These are phyloP conservation scores for Epinotia nisella DNA, from an alignment of 2,888 invertebrate genomes.

Conservation along the genomic window DNA sequence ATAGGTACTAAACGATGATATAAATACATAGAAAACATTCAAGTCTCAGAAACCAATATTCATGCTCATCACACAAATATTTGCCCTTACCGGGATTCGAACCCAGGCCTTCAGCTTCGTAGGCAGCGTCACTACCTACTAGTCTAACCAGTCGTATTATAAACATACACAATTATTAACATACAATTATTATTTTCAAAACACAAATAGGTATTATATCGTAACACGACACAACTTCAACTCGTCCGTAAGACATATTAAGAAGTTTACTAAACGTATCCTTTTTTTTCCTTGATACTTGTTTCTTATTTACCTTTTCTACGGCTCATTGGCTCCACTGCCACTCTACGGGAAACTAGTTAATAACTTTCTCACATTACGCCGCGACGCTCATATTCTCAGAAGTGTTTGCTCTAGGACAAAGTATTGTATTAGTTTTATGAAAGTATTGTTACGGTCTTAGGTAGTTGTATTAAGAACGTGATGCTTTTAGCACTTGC, in stretches of 20 bases:
- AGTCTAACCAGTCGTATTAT: too few species aligned
- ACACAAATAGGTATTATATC: too few species aligned
- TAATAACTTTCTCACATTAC: constrained; percentile 28
- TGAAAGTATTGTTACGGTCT: constrained; percentile 13
- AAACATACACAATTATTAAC: too few species aligned
- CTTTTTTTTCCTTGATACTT: constrained; percentile 21
- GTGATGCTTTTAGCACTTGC: constrained; percentile 1
- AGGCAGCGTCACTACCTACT: too few species aligned
- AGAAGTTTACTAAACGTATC: not conserved
- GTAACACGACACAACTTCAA: too few species aligned
- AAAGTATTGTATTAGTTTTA: constrained; percentile 28
- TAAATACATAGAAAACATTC: too few species aligned
- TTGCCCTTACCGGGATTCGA: too few species aligned
- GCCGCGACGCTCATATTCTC: constrained; percentile 13
- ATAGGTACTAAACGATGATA: too few species aligned
- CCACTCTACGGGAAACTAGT: constrained; percentile 16
- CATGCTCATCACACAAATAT: too few species aligned
- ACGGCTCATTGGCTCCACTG: constrained; percentile 31
- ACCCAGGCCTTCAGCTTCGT: too few species aligned
- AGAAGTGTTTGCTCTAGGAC: constrained; percentile 10
- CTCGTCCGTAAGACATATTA: not conserved
- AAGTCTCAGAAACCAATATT: too few species aligned
- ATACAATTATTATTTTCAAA: too few species aligned
- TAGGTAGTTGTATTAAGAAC: constrained; percentile 3
- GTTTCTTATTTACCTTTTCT: constrained; percentile 31